Conservation (phyloP, 2,888 invertebrate species). For the Rotaria socialis region DNA sequence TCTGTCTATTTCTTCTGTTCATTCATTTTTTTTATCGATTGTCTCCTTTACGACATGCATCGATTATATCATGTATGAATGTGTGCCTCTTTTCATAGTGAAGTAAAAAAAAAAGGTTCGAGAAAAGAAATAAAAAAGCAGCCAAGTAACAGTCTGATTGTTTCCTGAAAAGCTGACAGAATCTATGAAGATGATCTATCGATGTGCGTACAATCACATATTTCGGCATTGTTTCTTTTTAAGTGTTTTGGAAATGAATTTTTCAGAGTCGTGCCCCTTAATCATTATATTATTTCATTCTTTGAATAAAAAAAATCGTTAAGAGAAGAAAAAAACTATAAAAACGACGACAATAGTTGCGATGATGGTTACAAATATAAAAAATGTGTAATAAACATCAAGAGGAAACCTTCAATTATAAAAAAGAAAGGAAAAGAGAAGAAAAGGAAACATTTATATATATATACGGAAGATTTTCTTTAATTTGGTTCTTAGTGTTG, state of each 20-base stretch:
- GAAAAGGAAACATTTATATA: neutral
- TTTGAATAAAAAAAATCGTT: neutral
- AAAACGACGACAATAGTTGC: neutral
- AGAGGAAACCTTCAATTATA: constrained; percentile 24
- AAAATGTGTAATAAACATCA: constrained; percentile 26
- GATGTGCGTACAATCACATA: neutral
- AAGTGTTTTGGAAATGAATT: neutral
- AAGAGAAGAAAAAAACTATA: neutral
- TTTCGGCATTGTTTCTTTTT: neutral
- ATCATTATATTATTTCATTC: neutral
- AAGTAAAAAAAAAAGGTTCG: neutral
- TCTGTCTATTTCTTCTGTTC: neutral
- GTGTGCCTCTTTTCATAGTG: neutral
- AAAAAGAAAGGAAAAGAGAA: neutral
- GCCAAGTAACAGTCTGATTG: neutral
- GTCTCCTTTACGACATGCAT: neutral
- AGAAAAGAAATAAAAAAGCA: neutral
- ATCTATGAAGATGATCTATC: neutral
- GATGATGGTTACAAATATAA: constrained; percentile 6
- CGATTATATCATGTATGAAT: neutral
- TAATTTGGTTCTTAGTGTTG: neutral
- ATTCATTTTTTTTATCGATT: neutral
- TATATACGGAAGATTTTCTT: neutral
- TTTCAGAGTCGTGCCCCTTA: neutral
- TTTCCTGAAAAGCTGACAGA: neutral